Conservation (phyloP, 2,113 vertebrate species). For the Taxidea taxus region DNA sequence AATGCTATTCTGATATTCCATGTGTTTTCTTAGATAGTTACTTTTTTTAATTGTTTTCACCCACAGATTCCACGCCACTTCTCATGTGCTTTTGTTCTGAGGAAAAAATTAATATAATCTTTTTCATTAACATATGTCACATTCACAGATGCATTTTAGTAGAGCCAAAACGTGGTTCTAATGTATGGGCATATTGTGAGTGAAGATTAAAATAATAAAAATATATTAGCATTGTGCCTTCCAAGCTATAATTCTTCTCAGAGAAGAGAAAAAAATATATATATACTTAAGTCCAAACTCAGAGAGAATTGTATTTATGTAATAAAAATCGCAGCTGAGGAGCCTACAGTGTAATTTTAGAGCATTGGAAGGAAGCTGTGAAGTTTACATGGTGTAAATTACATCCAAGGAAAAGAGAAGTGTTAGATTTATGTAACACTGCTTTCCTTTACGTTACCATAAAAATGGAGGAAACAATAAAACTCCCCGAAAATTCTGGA, state of each 20-base stretch:
- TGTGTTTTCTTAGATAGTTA: background rate
- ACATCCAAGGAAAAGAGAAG: background rate
- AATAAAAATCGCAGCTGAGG: conserved; percentile 14
- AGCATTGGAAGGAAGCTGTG: background rate
- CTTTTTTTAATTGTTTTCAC: background rate
- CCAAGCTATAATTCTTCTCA: background rate
- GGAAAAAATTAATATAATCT: background rate
- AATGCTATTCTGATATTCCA: background rate
- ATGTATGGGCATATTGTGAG: background rate
- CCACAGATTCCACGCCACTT: background rate
- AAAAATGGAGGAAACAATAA: background rate
- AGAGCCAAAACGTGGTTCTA: background rate
- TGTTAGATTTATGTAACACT: background rate
- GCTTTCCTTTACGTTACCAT: background rate
- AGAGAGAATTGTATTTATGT: background rate
- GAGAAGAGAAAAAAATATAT: background rate
- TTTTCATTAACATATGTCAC: background rate
- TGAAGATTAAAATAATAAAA: background rate
- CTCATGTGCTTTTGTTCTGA: conserved; percentile 1
- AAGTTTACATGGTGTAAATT: conserved; percentile 33
- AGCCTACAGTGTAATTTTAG: conserved; percentile 7
- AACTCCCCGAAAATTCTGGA: conserved; percentile 27
- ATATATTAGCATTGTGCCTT: background rate
- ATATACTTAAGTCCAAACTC: background rate
- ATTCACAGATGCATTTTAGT: background rate